A percentile compares a stretch with the other conserved stretches of the same genome.
These are phyloP conservation scores for Pygathrix nemaeus DNA, from an alignment of 2,113 vertebrate genomes.

Conservation along the genomic window DNA sequence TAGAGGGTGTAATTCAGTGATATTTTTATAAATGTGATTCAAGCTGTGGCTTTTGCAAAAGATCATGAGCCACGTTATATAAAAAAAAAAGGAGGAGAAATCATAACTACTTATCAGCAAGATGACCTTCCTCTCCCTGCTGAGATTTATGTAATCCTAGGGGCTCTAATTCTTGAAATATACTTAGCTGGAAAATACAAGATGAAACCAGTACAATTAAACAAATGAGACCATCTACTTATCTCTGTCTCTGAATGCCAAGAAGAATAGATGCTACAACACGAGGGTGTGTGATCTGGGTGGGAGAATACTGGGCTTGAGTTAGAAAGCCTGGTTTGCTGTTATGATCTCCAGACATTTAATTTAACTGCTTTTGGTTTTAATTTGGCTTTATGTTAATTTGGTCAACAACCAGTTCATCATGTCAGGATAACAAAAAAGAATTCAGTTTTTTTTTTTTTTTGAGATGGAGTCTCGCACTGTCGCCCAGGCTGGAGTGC, in stretches of 20 bases:
- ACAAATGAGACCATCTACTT: background rate
- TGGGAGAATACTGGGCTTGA: background rate
- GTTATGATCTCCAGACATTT: background rate
- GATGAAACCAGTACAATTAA: background rate
- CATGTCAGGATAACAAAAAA: background rate
- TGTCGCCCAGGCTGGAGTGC: no score
- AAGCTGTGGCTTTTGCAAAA: slow-evolving; percentile 59
- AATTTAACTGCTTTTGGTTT: background rate
- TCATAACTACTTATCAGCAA: background rate
- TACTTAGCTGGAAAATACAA: background rate
- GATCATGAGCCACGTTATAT: background rate
- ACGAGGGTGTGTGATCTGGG: background rate
- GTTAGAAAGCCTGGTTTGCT: background rate
- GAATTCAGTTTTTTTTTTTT: background rate
- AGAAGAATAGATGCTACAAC: background rate
- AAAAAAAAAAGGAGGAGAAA: background rate
- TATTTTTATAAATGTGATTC: slow-evolving; percentile 66
- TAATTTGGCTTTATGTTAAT: slow-evolving; percentile 11
- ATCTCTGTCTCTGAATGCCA: background rate
- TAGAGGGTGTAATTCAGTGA: slow-evolving; percentile 30
- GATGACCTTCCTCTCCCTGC: background rate
- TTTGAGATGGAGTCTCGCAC: no score
- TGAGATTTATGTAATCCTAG: background rate
- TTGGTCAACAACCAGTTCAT: background rate
- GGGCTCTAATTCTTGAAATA: background rate